Conservation (phyloP, 2,113 vertebrate genomes). For the Picathartes gymnocephalus region DNA sequence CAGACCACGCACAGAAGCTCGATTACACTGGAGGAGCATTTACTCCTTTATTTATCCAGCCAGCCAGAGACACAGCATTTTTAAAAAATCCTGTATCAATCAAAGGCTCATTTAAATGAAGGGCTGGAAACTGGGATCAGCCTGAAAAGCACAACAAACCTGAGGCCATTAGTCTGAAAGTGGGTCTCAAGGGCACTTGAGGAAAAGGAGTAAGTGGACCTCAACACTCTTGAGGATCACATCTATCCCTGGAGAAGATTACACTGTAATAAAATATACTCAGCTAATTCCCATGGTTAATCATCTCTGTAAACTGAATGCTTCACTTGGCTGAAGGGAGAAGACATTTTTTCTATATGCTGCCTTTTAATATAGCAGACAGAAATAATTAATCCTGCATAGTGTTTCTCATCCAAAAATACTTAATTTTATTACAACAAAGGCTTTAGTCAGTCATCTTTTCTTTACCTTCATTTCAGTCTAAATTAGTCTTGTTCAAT, state of each 20-base stretch:
- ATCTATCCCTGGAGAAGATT: conserved; percentile 12
- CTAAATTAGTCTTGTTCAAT: conserved; percentile 4
- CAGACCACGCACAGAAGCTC: not conserved
- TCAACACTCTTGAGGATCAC: conserved; percentile 26
- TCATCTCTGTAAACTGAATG: conserved; percentile 37
- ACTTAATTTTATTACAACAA: not conserved
- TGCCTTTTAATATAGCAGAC: not conserved
- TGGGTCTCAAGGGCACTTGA: conserved; percentile 26
- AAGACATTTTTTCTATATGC: not conserved
- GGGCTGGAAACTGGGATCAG: not conserved
- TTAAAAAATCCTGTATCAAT: not conserved
- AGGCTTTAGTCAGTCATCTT: not conserved
- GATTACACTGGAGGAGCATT: not conserved
- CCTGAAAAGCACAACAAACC: conserved; percentile 31
- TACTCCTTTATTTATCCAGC: not conserved
- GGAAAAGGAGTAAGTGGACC: conserved; percentile 32
- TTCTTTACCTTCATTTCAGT: conserved; percentile 2
- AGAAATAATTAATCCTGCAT: not conserved
- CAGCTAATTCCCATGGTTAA: conserved; percentile 27
- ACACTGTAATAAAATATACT: not conserved
- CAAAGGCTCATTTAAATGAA: not conserved
- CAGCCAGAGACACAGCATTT: not conserved
- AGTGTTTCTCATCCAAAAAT: conserved; percentile 16
- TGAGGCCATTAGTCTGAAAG: conserved; percentile 19
- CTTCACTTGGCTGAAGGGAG: conserved; percentile 13